Evolutionary conservation across 2,888 invertebrate genomes (phyloP).

Genomic region (Perizoma affinitatum): DNA sequence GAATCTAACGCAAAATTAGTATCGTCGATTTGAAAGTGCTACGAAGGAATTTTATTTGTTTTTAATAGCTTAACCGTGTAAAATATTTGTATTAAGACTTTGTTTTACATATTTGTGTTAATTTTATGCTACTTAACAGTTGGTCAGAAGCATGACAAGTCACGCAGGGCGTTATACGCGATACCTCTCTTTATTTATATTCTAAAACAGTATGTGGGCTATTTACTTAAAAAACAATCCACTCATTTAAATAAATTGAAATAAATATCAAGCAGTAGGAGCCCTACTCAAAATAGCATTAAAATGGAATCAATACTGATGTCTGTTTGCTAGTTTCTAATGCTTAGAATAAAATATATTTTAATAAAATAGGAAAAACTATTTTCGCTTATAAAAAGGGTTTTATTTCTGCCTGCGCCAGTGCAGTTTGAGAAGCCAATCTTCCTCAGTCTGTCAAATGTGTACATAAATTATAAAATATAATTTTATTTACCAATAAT

Average conservation of each 20-base stretch:
- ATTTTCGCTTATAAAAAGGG: no score
- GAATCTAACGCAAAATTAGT: conserved; percentile 59
- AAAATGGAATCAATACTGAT: conserved; percentile 2
- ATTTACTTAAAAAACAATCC: conserved; percentile 44
- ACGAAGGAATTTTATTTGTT: conserved; percentile 52
- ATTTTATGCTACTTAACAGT: conserved; percentile 50
- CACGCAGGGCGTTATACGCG: conserved; percentile 54
- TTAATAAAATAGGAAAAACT: no score
- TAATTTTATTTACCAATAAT: no score
- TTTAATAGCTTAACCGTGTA: conserved; percentile 52
- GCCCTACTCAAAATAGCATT: conserved; percentile 11
- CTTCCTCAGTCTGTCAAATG: no score
- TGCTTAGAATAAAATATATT: no score
- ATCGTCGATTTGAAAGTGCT: conserved; percentile 45
- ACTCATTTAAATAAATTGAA: conserved; percentile 41
- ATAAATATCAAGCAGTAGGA: conserved; percentile 26
- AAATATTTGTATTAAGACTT: conserved; percentile 59
- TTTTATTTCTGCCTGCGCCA: no score
- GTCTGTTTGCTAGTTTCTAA: no score
- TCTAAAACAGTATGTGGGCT: conserved; percentile 54
- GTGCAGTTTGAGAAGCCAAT: no score
- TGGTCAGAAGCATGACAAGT: conserved; percentile 48
- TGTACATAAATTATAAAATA: no score
- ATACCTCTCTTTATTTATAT: conserved; percentile 54
- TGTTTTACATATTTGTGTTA: conserved; percentile 58